These are phyloP conservation scores for Polymixis lichenea DNA, from an alignment of 2,888 invertebrate species.

Conservation along the genomic window DNA sequence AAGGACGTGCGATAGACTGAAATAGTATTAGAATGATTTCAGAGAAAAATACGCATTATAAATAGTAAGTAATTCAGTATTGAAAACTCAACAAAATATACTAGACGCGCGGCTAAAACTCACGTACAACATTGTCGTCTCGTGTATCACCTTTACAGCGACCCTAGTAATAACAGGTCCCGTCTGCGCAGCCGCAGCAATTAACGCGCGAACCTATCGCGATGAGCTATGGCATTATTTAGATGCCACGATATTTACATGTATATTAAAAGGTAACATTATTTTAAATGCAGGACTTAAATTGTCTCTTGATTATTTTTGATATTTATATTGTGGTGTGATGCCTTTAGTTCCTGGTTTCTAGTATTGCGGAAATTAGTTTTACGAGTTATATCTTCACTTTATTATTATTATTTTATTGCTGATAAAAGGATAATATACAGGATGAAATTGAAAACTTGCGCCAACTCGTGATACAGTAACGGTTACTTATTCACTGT, in stretches of 20 bases:
- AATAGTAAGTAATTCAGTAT: neutral
- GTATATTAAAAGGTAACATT: slow-evolving; percentile 69
- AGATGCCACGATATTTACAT: slow-evolving; percentile 76
- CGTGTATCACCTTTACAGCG: slow-evolving; percentile 50
- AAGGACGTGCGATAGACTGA: no score
- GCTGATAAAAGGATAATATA: neutral
- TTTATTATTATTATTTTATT: neutral
- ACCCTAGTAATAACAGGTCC: slow-evolving; percentile 73
- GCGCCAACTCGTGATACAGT: no score
- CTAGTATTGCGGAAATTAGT: slow-evolving; percentile 6
- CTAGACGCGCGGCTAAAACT: neutral
- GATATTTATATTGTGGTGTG: slow-evolving; percentile 20
- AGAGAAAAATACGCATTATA: neutral
- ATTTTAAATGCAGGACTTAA: slow-evolving; percentile 45
- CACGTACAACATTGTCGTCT: neutral
- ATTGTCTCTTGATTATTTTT: slow-evolving; percentile 44
- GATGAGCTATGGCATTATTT: slow-evolving; percentile 79
- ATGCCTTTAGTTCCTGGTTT: slow-evolving; percentile 1
- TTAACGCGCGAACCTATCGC: slow-evolving; percentile 80
- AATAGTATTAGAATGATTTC: no score
- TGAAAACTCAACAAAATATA: neutral
- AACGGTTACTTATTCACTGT: no score
- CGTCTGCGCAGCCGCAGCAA: slow-evolving; percentile 72
- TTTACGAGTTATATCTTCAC: slow-evolving; percentile 11
- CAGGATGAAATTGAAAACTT: no score